phyloP scores from a whole-genome alignment of 2,113 vertebrate species.

The Casuarius casuarius region DNA sequence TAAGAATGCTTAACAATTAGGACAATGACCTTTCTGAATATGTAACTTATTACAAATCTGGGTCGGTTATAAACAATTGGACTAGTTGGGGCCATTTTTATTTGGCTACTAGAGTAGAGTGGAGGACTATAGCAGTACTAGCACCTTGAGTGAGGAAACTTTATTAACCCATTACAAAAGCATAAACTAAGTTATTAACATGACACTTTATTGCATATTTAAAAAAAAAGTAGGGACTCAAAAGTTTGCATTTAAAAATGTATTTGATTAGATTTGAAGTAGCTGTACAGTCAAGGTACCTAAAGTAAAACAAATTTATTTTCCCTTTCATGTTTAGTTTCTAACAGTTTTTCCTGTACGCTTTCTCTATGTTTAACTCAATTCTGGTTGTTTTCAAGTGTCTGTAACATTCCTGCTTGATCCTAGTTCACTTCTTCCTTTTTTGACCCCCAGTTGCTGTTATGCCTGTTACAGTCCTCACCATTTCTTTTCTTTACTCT shows the following conservation, averaged over 20 bases:
- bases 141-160: not conserved
- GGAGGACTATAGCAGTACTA: not conserved
- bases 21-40: not conserved
- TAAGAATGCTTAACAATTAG: not conserved
- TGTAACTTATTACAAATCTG: not conserved
- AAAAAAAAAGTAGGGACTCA: not conserved
- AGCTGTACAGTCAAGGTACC: not conserved
- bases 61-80: not conserved
- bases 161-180: not conserved
- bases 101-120: not conserved
- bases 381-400: not conserved
- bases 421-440: not conserved
- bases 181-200: not conserved
- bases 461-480: not conserved
- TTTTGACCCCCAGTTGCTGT: not conserved
- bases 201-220: not conserved
- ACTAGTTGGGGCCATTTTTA: not conserved
- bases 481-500: not conserved
- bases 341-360: not conserved
- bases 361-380: not conserved
- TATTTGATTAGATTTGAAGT: not conserved
- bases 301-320: not conserved
- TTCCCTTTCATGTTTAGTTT: not conserved
- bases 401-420: not conserved
- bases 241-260: not conserved